Base-by-base conservation (phyloP, 2,888 invertebrate genomes). In the Cremastinae sp. region DNA sequence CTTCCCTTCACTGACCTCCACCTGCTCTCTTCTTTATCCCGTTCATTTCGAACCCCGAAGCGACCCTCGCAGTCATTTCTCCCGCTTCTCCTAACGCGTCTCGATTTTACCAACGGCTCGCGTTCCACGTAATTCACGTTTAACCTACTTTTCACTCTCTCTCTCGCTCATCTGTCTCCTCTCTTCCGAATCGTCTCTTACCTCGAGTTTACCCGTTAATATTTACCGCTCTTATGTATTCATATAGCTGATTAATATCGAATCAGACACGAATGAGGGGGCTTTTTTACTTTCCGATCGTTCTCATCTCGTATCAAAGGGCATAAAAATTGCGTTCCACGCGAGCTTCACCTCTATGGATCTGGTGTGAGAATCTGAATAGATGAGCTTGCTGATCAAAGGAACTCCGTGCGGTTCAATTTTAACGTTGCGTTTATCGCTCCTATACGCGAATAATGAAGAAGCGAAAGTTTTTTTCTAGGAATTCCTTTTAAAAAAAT, bases 11-110 rank as follows among this genome's bases (percentile, higher is more conserved):
- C 45, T 55, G 68, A 58, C 49, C 47, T 49, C 49, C 64, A n/a
- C 47, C 43, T 10, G 10, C 61, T 49, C 62, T 37, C 53, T 56
- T 62, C 55, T 37, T 20, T 43, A 47, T 65, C 43, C 20, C 55
- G 28, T 59, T 64, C 53, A 59, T 69, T 73, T 49, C 47, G 41
- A 72, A 53, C 68, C 53, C 73, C 61, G 53, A 35, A 43, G 16
- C 65, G 41, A 47, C 10, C 59, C 64, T 28, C 22, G 43, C 39
- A 75, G 56, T 72, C 75, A 64, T 76, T 72, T 64, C 45, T 75
- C 62, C 68, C 28, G 39, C 68, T 55, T 35, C 43, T 64, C 56
- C 51, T 14, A 45, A 64, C 62, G 51, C 71, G n/a, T n/a, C 43
- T 49, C 68, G 45, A 64, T 76, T 76, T 64, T 43, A n/a, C 43